phyloP scores from a whole-genome alignment of 1,140 invertebrate genomes.

The Schlechtendalia chinensis region DNA sequence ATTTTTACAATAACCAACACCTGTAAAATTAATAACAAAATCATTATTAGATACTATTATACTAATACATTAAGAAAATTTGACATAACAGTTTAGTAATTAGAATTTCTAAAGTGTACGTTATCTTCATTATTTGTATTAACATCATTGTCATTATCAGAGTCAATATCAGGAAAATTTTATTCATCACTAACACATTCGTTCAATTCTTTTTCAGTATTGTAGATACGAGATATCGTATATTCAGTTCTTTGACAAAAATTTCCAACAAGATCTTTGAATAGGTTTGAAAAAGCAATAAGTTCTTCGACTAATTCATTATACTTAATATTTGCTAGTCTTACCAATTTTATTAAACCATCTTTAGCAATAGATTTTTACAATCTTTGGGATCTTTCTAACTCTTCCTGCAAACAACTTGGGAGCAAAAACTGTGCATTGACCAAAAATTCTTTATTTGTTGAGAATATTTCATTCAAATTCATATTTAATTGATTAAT shows the following conservation, averaged over 20 bases:
- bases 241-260: not conserved
- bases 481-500: not conserved
- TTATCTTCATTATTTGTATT: not conserved
- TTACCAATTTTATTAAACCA: not conserved
- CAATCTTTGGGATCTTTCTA: no score
- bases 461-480: not conserved
- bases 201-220: not conserved
- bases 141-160: not conserved
- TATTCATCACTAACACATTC: not conserved
- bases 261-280: conserved; percentile 10
- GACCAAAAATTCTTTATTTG: not conserved
- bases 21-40: not conserved
- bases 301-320: conserved; percentile 10
- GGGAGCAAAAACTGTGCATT: not conserved
- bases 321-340: not conserved
- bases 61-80: not conserved
- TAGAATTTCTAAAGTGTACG: not conserved
- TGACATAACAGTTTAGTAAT: not conserved
- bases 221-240: no score
- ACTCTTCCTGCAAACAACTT: not conserved
- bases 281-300: conserved; percentile 14
- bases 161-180: not conserved
- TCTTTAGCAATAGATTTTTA: not conserved
- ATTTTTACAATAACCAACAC: not conserved
- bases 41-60: not conserved